phyloP scores from a whole-genome alignment of 2,113 vertebrate genomes.

The Anolis sagrei region DNA sequence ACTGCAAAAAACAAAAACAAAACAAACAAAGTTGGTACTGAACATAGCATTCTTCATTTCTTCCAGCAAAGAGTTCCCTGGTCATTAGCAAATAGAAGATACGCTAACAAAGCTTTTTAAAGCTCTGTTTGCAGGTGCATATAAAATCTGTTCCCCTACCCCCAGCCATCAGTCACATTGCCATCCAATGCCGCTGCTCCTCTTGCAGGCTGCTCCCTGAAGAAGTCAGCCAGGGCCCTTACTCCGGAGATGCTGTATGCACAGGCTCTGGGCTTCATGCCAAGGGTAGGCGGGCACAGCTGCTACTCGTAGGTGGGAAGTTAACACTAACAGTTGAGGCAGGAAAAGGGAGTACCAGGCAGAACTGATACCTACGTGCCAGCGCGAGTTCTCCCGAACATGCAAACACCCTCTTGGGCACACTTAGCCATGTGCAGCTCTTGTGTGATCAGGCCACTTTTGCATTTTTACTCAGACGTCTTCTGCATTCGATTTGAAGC shows the following conservation, averaged over 20 bases:
- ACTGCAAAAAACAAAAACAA: no score
- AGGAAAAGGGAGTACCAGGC: background rate
- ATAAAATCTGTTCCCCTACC: background rate
- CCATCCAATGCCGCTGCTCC: background rate
- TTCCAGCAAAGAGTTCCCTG: no score
- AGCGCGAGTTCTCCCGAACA: background rate
- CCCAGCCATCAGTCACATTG: background rate
- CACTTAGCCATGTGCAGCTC: no score
- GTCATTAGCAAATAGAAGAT: background rate
- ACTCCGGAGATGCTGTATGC: background rate
- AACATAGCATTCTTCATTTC: no score
- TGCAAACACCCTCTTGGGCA: background rate
- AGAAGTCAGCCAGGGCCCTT: background rate
- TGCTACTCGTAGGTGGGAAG: slow-evolving; percentile 10
- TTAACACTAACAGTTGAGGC: background rate
- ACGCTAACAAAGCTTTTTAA: background rate
- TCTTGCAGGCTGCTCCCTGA: background rate
- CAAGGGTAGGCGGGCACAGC: slow-evolving; percentile 17
- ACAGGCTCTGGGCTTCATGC: slow-evolving; percentile 1
- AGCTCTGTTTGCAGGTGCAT: background rate
- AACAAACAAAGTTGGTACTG: no score
- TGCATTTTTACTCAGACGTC: background rate
- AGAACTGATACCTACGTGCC: background rate
- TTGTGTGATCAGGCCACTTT: no score
- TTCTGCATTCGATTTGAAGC: background rate